A percentile compares a stretch with the other conserved stretches of the same genome.
Evolutionary conservation across 2,113 vertebrate genomes (phyloP).

Genomic region (Anarhynchus alexandrinus): DNA sequence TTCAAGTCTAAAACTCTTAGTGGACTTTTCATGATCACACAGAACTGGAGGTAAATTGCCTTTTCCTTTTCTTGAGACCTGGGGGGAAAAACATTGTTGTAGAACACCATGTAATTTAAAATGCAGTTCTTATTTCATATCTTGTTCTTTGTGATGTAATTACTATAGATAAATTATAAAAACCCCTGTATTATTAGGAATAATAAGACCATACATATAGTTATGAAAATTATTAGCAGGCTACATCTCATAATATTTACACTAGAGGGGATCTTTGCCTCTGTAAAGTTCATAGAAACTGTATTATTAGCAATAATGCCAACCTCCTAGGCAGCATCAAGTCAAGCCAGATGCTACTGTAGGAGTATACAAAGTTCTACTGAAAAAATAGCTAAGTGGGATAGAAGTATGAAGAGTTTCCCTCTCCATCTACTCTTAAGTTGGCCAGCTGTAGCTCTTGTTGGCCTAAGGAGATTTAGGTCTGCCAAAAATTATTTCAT

Average conservation of each 20-base stretch:
- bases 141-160: background rate
- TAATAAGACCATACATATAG: background rate
- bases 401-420: background rate
- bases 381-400: background rate
- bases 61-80: background rate
- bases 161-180: background rate
- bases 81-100: background rate
- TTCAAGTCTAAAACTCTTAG: background rate
- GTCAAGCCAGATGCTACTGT: background rate
- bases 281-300: background rate
- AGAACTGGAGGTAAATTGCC: background rate
- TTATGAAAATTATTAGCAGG: background rate
- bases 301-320: background rate
- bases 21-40: background rate
- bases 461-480: background rate
- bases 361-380: background rate
- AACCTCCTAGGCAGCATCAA: background rate
- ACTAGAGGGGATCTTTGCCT: background rate
- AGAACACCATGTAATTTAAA: background rate
- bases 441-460: background rate
- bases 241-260: background rate
- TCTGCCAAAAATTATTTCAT: conserved; percentile 13
- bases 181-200: background rate
- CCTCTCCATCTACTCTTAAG: background rate
- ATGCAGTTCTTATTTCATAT: background rate